These are phyloP conservation scores for Nezara viridula DNA, from an alignment of 2,888 invertebrate species.

Conservation along the genomic window DNA sequence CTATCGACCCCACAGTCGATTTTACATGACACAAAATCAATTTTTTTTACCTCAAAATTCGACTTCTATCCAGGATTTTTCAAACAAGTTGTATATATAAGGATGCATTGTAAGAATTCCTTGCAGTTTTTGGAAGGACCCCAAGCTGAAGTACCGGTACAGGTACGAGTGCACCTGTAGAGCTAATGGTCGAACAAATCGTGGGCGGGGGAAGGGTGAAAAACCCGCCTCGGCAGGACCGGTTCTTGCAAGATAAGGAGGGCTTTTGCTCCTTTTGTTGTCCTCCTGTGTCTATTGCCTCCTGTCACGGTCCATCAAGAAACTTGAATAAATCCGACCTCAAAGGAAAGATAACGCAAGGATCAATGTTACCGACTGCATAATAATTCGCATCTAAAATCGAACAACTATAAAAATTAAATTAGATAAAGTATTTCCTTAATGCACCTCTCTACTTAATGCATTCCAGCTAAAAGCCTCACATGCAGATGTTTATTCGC, in stretches of 20 bases:
- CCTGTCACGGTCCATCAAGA: neutral
- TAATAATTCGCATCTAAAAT: neutral
- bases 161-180: neutral
- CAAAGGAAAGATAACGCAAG: neutral
- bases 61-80: no score
- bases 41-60: no score
- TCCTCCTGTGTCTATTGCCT: neutral
- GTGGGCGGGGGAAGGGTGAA: slow-evolving; percentile 22
- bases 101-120: no score
- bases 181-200: neutral
- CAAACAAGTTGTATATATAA: no score
- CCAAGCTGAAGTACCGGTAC: neutral
- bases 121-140: no score
- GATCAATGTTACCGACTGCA: neutral
- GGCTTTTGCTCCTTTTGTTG: neutral
- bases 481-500: no score
- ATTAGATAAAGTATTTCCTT: no score
- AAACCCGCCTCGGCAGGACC: neutral
- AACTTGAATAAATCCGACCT: neutral
- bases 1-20: no score
- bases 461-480: no score
- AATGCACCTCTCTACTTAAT: no score
- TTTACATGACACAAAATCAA: no score
- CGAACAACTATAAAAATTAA: neutral
- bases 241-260: neutral